Base-by-base conservation (phyloP, 2,113 vertebrate genomes). In the Nymphicus hollandicus region DNA sequence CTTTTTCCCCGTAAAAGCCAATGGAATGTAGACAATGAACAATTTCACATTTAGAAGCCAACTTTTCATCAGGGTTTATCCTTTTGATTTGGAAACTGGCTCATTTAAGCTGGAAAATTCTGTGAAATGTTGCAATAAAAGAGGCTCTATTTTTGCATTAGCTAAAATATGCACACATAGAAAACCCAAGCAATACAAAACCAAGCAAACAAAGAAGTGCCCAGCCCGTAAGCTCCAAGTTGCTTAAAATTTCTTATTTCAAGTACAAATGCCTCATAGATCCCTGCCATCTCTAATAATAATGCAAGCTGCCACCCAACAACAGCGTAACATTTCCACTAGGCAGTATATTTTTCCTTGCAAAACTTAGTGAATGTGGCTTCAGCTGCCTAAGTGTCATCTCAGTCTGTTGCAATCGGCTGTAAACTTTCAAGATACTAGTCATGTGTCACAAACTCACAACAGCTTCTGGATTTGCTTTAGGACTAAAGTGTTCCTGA, bases 361-460 rank as follows among this genome's bases (percentile, higher is more conserved):
- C 53, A 63, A 65, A 94, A 96, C 50, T 96, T 60, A 89, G 81
- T 44, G 20, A 80, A 79, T 76, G 90, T 81, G 88, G 39, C 90
- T 92, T 96, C 89, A 95, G 95, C 61, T 82, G 86, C 46, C 23
- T 64, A 95, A 97, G 97, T 97, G 97, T 95, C 97, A 96, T 96
- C 94, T 93, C 72, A 96, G 80, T 53, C 93, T 93, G 81, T 82
- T 79, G 92, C 93, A 96, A 87, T 87, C 81, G 81, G 63, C 80
- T 73, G 82, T 63, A 85, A 95, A 92, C 86, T 94, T 96, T 95
- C 89, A 72, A 52, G 91, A 84, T 61, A 71, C 27, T 0, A 60
- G 46, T 79, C 76, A 4, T 95, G 79, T 93, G 91, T 94, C 95
- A 96, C 25, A 95, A 61, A 76, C 55, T 88, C 71, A 82, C 73